Conservation (phyloP, 1,140 invertebrate species). For the Mamestra configurata region DNA sequence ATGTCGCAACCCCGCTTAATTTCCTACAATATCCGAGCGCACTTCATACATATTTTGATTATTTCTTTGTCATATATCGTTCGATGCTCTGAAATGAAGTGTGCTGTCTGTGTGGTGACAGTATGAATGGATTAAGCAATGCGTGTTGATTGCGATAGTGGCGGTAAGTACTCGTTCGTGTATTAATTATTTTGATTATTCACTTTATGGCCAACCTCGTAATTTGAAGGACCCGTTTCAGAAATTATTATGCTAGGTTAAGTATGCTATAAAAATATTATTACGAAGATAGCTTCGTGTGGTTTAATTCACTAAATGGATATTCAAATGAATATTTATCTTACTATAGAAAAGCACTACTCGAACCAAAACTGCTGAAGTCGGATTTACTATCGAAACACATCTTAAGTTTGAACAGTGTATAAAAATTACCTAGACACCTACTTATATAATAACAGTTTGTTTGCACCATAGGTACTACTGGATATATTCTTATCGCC, state of each 20-base stretch:
- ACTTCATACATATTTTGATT: conserved; percentile 68
- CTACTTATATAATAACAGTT: too few species aligned
- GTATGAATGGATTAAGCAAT: background rate
- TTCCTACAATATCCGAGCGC: conserved; percentile 63
- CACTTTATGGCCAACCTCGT: background rate
- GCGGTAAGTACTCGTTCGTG: too few species aligned
- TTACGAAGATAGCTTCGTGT: background rate
- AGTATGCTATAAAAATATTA: background rate
- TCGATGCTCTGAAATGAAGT: conserved; percentile 17
- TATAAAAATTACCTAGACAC: too few species aligned
- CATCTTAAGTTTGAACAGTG: too few species aligned
- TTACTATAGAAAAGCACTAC: too few species aligned
- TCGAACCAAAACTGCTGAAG: too few species aligned
- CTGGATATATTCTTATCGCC: too few species aligned
- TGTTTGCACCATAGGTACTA: too few species aligned
- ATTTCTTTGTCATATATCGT: conserved; percentile 31
- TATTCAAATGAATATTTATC: too few species aligned
- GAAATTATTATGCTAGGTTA: background rate
- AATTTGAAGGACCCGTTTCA: background rate
- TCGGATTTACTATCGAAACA: too few species aligned
- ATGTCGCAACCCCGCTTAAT: conserved; percentile 71
- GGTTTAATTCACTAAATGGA: background rate
- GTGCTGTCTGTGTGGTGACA: background rate
- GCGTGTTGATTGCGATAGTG: background rate
- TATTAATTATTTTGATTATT: background rate